Evolutionary conservation across 2,113 vertebrate species (phyloP), one percentile per base, ranked within the genome.

Genomic region (Crotophaga sulcirostris): DNA sequence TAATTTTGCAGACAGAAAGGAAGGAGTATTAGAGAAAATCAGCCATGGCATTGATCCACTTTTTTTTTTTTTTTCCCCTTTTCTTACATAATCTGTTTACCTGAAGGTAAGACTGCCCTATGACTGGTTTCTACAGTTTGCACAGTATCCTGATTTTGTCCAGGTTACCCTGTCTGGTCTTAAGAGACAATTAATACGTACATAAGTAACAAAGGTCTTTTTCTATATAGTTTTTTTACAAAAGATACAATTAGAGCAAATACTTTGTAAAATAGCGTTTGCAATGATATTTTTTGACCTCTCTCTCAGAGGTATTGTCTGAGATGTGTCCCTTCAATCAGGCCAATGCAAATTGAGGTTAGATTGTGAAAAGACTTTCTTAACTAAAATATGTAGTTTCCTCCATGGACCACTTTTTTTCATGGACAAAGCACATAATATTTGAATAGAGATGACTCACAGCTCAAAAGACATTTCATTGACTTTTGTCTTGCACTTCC

Each of bases 261-360:
- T 38, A 3, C 13, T 47, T 60, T 40, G 16, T 23, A 80, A 90
- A 90, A 74, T 5, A 24, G 4, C 31, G 3, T 58, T 88, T 88
- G 17, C 15, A 70, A 34, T 2, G 0, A 13, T 44, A 67, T 58
- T 74, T 91, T 9, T 78, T 66, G 59, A 62, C 55, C 4, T 5
- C 7, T 72, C 6, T 87, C 24, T 33, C 40, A 52, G 29, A 56
- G 3, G 3, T 47, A 58, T 7, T 26, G 13, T 70, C 26, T 70
- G 56, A 91, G 47, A 72, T 28, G 11, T n/a, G 25, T 42, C 45
- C n/a, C 13, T 85, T 73, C 79, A 90, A 85, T 69, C 54, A 91
- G 54, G n/a, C 56, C 67, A 85, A 17, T 51, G 31, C 4, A 88
- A n/a, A 66, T 62, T 88, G 64, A 80, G 31, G 11, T 38, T 87